These are phyloP conservation scores for Meloidogyne exigua DNA, from an alignment of 1,140 invertebrate species.

Conservation along the genomic window DNA sequence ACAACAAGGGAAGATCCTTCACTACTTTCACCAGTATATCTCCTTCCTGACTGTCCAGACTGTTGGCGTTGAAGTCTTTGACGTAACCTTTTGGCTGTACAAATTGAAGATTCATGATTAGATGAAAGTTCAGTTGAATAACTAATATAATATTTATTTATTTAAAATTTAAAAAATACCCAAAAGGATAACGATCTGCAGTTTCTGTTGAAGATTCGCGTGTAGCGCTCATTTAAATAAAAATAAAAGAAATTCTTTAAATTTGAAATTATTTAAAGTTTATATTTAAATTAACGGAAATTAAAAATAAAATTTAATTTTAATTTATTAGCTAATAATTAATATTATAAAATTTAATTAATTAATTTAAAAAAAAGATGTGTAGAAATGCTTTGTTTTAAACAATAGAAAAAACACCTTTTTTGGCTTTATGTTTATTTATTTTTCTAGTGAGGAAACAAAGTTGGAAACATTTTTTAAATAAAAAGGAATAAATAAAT, in stretches of 20 bases:
- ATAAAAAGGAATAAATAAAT: too few relatives aligned
- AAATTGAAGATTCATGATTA: slow-evolving; percentile 59
- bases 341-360: too few relatives aligned
- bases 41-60: slow-evolving; percentile 61
- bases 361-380: too few relatives aligned
- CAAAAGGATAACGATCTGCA: slow-evolving; percentile 57
- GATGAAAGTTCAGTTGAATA: slow-evolving; percentile 61
- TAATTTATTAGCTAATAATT: too few relatives aligned
- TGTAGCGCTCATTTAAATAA: slow-evolving; percentile 44
- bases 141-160: slow-evolving; percentile 38
- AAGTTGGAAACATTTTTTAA: background rate
- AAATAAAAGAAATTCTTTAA: too few relatives aligned
- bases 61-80: slow-evolving; percentile 61
- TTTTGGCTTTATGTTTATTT: too few relatives aligned
- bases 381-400: too few relatives aligned
- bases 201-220: slow-evolving; percentile 62
- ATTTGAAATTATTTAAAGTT: too few relatives aligned
- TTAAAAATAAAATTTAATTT: too few relatives aligned
- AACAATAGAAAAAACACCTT: too few relatives aligned
- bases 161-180: slow-evolving; percentile 16
- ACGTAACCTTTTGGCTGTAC: slow-evolving; percentile 58
- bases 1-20: slow-evolving; percentile 59
- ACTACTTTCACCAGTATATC: slow-evolving; percentile 63
- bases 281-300: too few relatives aligned
- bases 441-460: too few relatives aligned